Evolutionary conservation across 2,888 invertebrate genomes (phyloP).

Genomic region (Drosophila aldrichi): DNA sequence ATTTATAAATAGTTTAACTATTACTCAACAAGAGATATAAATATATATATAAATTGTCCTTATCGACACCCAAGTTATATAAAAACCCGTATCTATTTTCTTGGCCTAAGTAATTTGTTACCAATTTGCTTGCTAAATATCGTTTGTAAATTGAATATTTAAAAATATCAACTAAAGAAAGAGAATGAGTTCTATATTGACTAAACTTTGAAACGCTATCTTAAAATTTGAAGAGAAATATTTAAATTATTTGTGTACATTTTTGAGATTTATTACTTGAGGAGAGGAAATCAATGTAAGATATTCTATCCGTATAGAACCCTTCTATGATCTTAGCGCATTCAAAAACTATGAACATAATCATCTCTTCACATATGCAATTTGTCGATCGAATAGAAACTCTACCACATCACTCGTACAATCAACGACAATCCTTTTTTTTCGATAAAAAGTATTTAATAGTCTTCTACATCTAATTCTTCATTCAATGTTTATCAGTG

Average conservation of each 20-base stretch:
- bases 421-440: neutral
- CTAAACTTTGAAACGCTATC: neutral
- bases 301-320: too few relatives aligned
- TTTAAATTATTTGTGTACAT: too few relatives aligned
- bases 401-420: neutral
- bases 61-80: constrained; percentile 6
- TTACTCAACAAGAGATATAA: constrained; percentile 19
- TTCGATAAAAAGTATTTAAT: neutral
- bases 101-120: neutral
- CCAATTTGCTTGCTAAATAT: neutral
- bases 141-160: neutral
- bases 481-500: neutral
- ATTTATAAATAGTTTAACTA: constrained; percentile 54
- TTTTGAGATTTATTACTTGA: too few relatives aligned
- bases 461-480: neutral
- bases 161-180: neutral
- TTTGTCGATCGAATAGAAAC: neutral
- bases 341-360: neutral
- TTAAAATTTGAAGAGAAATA: too few relatives aligned
- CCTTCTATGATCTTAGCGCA: neutral
- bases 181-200: neutral
- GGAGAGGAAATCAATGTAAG: too few relatives aligned
- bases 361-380: neutral
- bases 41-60: constrained; percentile 18
- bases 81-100: neutral